Evolutionary conservation across 2,797 vertebrate genomes (phyloP).

Genomic region (Peromyscus nudipes): DNA sequence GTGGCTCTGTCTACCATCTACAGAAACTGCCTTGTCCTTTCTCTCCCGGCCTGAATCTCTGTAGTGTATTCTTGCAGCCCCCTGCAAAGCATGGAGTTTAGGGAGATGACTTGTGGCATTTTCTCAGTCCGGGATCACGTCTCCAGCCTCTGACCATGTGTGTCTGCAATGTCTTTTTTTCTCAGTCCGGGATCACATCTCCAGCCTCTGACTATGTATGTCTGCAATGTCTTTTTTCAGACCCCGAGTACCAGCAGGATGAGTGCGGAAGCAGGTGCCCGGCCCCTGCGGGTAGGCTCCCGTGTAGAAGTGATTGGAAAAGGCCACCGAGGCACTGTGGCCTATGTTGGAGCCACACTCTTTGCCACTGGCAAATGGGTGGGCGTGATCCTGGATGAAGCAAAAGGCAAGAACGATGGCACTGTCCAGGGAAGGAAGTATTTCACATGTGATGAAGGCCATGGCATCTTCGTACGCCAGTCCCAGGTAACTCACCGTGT

Average conservation of each 20-base stretch:
- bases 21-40: no score
- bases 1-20: no score
- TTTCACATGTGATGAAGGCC: slow-evolving; percentile 97
- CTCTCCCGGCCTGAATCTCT: no score
- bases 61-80: no score
- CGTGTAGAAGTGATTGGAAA: slow-evolving; percentile 97
- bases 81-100: not conserved
- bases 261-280: slow-evolving; percentile 93
- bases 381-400: slow-evolving; percentile 96
- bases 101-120: not conserved
- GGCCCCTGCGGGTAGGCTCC: slow-evolving; percentile 95
- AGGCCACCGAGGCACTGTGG: slow-evolving; percentile 94
- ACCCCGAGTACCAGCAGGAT: slow-evolving; percentile 90
- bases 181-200: not conserved
- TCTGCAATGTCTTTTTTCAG: slow-evolving; percentile 45
- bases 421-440: slow-evolving; percentile 97
- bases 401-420: slow-evolving; percentile 98
- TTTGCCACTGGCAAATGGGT: slow-evolving; percentile 99
- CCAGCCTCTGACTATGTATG: not conserved
- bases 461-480: slow-evolving; percentile 97
- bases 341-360: slow-evolving; percentile 96
- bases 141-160: not conserved
- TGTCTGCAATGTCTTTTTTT: not conserved
- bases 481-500: slow-evolving; percentile 91
- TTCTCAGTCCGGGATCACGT: not conserved